These are phyloP conservation scores for Mamestra brassicae DNA, from an alignment of 2,888 invertebrate species.

Conservation along the genomic window DNA sequence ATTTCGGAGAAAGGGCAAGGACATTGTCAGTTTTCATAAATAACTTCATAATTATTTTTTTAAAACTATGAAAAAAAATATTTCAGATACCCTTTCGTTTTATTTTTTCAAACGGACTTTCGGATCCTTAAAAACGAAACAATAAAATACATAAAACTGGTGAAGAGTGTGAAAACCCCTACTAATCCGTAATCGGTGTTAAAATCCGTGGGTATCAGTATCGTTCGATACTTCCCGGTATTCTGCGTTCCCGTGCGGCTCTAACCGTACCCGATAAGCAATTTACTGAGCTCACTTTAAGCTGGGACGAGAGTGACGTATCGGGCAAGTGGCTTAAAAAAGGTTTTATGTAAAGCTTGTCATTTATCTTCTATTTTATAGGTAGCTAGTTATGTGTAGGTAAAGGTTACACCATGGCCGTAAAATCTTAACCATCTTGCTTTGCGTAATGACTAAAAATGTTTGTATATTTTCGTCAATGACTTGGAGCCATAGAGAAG, in stretches of 20 bases:
- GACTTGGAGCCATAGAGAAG: background rate
- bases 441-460: background rate
- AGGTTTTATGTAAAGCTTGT: constrained; percentile 2
- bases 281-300: constrained; percentile 39
- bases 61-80: too few species aligned
- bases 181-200: constrained; percentile 3
- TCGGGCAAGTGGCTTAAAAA: constrained; percentile 16
- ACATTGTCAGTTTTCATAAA: too few species aligned
- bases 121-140: too few species aligned
- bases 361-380: constrained; percentile 9
- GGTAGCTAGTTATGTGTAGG: background rate
- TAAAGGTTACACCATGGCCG: background rate
- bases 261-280: constrained; percentile 42
- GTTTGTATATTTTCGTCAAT: background rate
- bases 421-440: background rate
- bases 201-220: constrained; percentile 10
- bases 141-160: background rate
- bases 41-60: too few species aligned
- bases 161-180: background rate
- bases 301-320: constrained; percentile 29
- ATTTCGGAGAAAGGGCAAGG: too few species aligned
- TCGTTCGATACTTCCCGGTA: background rate
- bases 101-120: too few species aligned
- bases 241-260: constrained; percentile 16
- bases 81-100: too few species aligned